Conservation (phyloP, 2,797 vertebrate genomes). For the Mastacembelus armatus region DNA sequence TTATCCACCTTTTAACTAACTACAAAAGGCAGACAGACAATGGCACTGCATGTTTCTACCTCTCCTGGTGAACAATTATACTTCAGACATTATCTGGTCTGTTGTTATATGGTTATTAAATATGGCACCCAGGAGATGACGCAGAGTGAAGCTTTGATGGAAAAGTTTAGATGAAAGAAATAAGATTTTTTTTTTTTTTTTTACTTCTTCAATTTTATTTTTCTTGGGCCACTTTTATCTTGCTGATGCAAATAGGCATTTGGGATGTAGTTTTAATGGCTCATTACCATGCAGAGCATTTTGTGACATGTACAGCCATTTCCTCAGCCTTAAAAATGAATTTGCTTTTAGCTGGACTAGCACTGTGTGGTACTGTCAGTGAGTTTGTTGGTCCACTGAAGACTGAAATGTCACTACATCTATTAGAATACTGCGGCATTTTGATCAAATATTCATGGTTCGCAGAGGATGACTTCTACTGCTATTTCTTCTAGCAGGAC, state of each 20-base stretch:
- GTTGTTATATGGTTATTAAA: slow-evolving; percentile 83
- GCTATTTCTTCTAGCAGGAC: no score
- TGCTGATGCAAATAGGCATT: not conserved
- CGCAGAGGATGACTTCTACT: no score
- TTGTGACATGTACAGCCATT: not conserved
- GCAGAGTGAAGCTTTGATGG: slow-evolving; percentile 73
- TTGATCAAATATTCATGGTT: no score
- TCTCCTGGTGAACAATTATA: slow-evolving; percentile 90
- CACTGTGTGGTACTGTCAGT: no score
- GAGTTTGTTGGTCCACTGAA: no score
- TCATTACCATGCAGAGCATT: not conserved
- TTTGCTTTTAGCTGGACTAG: not conserved
- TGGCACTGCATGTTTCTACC: slow-evolving; percentile 93
- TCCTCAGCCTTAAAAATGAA: not conserved
- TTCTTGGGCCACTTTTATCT: slow-evolving; percentile 5
- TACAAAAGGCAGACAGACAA: slow-evolving; percentile 92
- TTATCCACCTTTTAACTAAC: slow-evolving; percentile 87
- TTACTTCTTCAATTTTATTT: slow-evolving; percentile 6
- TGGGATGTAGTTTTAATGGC: not conserved
- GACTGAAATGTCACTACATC: no score
- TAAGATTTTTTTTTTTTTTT: slow-evolving; percentile 26
- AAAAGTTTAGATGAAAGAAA: slow-evolving; percentile 79
- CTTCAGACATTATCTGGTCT: slow-evolving; percentile 89
- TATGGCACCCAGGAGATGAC: slow-evolving; percentile 63
- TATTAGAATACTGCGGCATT: no score